Conservation (phyloP, 2,797 vertebrate species). For the Enteromius afrohamiltoni region DNA sequence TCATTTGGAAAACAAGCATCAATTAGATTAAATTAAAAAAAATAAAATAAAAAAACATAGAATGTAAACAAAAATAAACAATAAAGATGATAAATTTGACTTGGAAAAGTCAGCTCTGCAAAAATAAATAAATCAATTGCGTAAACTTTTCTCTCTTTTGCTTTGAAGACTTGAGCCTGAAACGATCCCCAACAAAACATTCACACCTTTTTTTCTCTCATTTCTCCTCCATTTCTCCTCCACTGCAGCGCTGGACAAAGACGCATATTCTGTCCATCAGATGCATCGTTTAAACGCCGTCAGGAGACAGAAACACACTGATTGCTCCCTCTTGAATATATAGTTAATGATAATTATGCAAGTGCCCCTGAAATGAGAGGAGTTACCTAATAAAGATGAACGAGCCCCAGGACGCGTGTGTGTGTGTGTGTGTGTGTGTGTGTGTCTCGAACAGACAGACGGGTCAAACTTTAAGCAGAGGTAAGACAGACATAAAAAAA, state of each 20-base stretch:
- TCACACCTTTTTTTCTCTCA: constrained; percentile 51
- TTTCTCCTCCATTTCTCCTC: constrained; percentile 11
- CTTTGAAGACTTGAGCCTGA: neutral
- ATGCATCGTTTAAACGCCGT: constrained; percentile 33
- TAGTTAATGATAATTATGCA: constrained; percentile 64
- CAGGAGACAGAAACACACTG: constrained; percentile 43
- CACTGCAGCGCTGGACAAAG: constrained; percentile 50
- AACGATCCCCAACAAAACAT: neutral
- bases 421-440: constrained; percentile 1
- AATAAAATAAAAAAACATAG: too few species aligned
- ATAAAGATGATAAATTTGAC: neutral
- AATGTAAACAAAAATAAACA: too few species aligned
- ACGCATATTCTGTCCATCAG: constrained; percentile 24
- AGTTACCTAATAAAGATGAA: constrained; percentile 57
- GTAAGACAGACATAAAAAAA: neutral
- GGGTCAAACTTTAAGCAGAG: neutral
- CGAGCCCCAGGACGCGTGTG: constrained; percentile 7
- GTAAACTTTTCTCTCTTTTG: neutral
- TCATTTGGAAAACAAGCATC: too few species aligned
- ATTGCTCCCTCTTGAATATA: constrained; percentile 58
- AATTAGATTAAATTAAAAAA: too few species aligned
- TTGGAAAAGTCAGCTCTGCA: neutral
- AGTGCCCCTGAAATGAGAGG: constrained; percentile 59
- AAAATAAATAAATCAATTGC: neutral
- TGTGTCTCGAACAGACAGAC: neutral